Evolutionary conservation across 2,797 vertebrate species (phyloP).

Genomic region (Chloroceryle amazona): DNA sequence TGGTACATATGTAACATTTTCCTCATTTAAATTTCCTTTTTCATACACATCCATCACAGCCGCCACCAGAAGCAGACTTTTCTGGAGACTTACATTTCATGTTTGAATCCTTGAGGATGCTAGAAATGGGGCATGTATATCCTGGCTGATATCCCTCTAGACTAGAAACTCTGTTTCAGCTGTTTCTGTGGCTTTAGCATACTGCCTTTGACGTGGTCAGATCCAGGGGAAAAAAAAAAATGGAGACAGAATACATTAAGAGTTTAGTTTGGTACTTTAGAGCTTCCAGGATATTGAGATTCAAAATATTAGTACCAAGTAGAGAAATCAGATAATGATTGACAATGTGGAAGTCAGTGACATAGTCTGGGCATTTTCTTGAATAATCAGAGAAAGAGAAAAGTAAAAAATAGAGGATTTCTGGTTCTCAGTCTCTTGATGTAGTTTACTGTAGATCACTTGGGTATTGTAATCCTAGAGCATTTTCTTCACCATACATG

Average conservation of each 20-base stretch:
- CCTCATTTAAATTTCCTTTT: neutral
- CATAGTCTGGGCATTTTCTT: neutral
- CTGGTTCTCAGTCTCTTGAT: neutral
- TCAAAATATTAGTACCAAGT: neutral
- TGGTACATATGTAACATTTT: accelerated
- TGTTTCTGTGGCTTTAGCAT: neutral
- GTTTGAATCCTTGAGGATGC: neutral
- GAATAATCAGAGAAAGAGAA: neutral
- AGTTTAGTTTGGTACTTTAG: neutral
- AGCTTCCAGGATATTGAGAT: neutral
- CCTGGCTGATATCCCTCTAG: neutral
- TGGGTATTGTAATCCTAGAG: neutral
- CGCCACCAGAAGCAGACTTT: neutral
- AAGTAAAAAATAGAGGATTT: neutral
- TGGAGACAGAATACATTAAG: neutral
- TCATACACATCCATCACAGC: neutral
- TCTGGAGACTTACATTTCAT: neutral
- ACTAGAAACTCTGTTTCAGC: neutral
- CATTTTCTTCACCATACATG: neutral
- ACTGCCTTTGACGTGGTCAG: neutral
- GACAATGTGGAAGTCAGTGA: neutral
- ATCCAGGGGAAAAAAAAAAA: neutral
- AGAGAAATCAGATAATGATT: neutral
- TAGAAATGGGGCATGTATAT: neutral
- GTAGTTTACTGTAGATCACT: neutral